phyloP scores from a whole-genome alignment of 2,113 vertebrate species.

The Chaetorhynchus papuensis region DNA sequence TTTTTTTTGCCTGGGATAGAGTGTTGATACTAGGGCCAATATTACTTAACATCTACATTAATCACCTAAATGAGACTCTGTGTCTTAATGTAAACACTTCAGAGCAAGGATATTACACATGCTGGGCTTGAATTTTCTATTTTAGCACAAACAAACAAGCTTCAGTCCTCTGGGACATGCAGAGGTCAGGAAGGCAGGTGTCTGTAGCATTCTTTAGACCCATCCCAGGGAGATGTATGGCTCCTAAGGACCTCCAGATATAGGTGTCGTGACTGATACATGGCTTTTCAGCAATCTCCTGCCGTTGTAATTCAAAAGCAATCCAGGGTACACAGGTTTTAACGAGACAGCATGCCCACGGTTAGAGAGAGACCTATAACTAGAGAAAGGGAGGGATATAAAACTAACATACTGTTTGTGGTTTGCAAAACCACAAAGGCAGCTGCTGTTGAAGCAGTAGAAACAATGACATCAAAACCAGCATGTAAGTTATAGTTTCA shows the following conservation, averaged over 20 bases:
- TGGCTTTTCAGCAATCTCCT: neutral
- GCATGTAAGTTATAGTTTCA: constrained; percentile 7
- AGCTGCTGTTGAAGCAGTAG: neutral
- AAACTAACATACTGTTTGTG: neutral
- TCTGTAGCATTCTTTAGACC: neutral
- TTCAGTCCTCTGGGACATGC: neutral
- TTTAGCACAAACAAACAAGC: neutral
- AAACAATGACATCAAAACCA: neutral
- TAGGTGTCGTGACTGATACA: neutral
- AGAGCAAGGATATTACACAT: neutral
- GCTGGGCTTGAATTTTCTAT: neutral
- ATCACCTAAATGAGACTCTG: neutral
- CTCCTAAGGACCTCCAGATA: neutral
- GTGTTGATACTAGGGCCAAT: neutral
- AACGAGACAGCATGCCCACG: neutral
- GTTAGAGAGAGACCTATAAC: neutral
- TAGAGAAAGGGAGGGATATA: neutral
- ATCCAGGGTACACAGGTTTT: neutral
- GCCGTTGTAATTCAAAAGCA: neutral
- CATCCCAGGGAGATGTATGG: neutral
- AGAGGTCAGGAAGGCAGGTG: neutral
- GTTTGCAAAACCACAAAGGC: neutral
- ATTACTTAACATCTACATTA: neutral
- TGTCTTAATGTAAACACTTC: neutral
- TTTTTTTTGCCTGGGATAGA: neutral